These are phyloP conservation scores for Aurelia sp. DNA, from an alignment of 30 jellyfish, hydroid and myxozoan genomes.

Conservation along the genomic window DNA sequence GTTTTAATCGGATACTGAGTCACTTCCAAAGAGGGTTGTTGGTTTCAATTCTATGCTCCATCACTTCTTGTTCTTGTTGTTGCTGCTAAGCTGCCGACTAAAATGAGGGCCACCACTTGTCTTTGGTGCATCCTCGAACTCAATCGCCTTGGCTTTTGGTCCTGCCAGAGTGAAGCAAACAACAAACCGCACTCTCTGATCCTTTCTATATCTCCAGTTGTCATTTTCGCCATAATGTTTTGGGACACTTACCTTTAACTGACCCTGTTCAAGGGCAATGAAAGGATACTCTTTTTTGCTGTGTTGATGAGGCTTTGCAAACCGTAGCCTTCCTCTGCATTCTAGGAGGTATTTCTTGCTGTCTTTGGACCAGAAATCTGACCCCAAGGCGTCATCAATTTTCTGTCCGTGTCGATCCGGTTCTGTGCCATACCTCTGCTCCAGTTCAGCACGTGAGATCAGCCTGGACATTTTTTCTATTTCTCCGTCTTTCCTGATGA, in stretches of 20 bases:
- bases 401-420: neutral
- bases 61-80: neutral
- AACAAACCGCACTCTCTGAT: neutral
- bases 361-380: constrained; percentile 4
- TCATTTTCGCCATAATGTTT: constrained; percentile 1
- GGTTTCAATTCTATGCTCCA: neutral
- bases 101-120: neutral
- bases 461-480: constrained; percentile 2
- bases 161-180: constrained; percentile 28
- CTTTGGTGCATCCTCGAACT: neutral
- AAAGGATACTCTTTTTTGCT: neutral
- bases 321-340: constrained; percentile 9
- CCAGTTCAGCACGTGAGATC: constrained; percentile 26
- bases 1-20: neutral
- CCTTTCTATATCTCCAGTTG: neutral
- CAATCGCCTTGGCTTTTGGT: constrained; percentile 12
- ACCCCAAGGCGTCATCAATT: neutral
- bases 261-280: constrained; percentile 18
- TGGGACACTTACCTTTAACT: constrained; percentile 10
- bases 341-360: constrained; percentile 1
- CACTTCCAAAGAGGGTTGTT: neutral
- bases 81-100: constrained; percentile 13
- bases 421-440: neutral
- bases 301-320: neutral
- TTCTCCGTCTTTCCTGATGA: constrained; percentile 1